These are phyloP conservation scores for Lomographa bimaculata DNA, from an alignment of 2,888 invertebrate species.

Conservation along the genomic window DNA sequence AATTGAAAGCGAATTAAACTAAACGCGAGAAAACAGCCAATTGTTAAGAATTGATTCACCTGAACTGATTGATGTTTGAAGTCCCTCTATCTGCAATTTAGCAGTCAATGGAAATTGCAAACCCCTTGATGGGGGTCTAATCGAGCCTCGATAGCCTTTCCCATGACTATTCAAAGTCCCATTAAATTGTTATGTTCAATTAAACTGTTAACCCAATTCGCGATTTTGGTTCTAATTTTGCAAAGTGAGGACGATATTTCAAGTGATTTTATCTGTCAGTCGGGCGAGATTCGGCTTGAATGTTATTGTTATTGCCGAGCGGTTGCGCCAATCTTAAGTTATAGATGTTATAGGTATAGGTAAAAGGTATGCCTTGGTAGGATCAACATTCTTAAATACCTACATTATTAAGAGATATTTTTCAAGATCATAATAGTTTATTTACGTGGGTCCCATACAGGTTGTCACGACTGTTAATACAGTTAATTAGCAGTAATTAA, in stretches of 20 bases:
- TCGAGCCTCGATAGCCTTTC: conserved; percentile 64
- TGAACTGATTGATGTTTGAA: conserved; percentile 65
- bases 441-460: no score
- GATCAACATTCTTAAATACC: no score
- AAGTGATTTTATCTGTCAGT: conserved; percentile 64
- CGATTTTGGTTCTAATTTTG: conserved; percentile 27
- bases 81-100: conserved; percentile 65
- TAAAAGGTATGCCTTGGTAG: no score
- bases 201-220: conserved; percentile 49
- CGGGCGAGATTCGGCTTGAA: neutral
- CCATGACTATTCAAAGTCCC: conserved; percentile 74
- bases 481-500: no score
- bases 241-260: conserved; percentile 57
- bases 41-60: conserved; percentile 47
- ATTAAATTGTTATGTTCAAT: conserved; percentile 72
- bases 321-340: no score
- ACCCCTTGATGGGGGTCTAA: conserved; percentile 73
- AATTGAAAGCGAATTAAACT: conserved; percentile 22
- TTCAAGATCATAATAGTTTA: no score
- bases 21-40: conserved; percentile 32
- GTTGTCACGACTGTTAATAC: no score
- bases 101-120: conserved; percentile 81
- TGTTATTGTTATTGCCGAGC: no score
- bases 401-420: no score
- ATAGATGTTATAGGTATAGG: no score